Conservation (phyloP, 2,113 vertebrate genomes). For the Oenanthe melanoleuca region DNA sequence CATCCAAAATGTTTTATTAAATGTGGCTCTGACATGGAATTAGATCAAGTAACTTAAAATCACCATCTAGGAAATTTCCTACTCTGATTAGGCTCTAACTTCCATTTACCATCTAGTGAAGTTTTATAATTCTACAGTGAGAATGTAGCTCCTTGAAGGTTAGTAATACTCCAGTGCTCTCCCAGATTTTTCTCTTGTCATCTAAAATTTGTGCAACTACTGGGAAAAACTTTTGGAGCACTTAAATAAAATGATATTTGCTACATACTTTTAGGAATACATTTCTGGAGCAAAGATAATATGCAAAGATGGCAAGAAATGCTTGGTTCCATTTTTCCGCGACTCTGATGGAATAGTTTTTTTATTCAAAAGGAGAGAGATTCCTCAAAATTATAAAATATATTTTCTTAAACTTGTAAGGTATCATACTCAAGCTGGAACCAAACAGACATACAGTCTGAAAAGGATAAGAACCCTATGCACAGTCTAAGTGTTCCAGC, state of each 20-base stretch:
- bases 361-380: neutral
- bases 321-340: neutral
- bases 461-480: neutral
- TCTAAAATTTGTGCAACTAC: neutral
- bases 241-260: neutral
- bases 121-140: neutral
- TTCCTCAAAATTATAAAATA: neutral
- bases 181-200: neutral
- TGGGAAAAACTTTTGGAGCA: neutral
- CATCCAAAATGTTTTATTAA: neutral
- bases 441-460: accelerated
- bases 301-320: neutral
- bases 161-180: neutral
- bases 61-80: neutral
- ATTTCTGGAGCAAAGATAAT: neutral
- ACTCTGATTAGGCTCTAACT: neutral
- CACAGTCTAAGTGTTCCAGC: neutral
- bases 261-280: neutral
- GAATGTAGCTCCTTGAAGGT: neutral
- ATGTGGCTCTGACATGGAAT: neutral
- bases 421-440: neutral
- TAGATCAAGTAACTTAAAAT: neutral
- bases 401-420: neutral
- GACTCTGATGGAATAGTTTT: neutral
- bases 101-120: neutral